Evolutionary conservation across 2,797 vertebrate genomes (phyloP), one percentile per base, ranked within the genome.

Genomic region (Diglossa cyanea): DNA sequence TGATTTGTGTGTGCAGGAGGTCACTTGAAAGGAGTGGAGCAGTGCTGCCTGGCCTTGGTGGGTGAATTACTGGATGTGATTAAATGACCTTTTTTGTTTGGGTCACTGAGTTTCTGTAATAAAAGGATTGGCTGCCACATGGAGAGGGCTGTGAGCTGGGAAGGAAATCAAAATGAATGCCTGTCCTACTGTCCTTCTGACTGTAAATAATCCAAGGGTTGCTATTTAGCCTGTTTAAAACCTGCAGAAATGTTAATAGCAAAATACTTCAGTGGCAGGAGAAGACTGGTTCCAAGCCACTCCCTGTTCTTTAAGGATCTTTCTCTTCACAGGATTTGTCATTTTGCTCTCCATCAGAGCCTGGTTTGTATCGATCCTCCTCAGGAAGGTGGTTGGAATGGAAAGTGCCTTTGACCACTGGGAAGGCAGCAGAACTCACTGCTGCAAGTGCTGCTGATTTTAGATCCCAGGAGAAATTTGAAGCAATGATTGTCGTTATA

Each of bases 11-110:
- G 61, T 68, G 92, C 80, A 10, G 88, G 83, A 88, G 94, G 87
- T 73, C 84, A 60, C 14, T 11, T 7, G 37, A 42, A 81, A 89
- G 80, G 94, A 90, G 45, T 6, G 8, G 5, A 54, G 75, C 71
- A 45, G 67, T 10, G 35, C 84, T 76, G 77, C 6, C 80, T 86
- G 92, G 84, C 72, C 88, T 66, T 55, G 84, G 33, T 74, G 74
- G 85, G 67, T 79, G 90, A 90, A 44, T 85, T 72, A 53, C 92
- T 93, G 92, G 83, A 50, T 87, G 86, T 88, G 93, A 95, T 95
- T 92, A 89, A 94, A 89, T 82, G 80, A 95, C 92, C 90, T 92
- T 61, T 79, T 54, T 35, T 78, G 12, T 93, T 92, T 76, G 88
- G 92, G 90, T 95, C 94, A 74, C 74, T 44, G 88, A 50, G 70